A percentile compares a stretch with the other conserved stretches of the same genome.
Conservation (phyloP, 2,113 vertebrate species). For the Pollimyrus isidori region DNA sequence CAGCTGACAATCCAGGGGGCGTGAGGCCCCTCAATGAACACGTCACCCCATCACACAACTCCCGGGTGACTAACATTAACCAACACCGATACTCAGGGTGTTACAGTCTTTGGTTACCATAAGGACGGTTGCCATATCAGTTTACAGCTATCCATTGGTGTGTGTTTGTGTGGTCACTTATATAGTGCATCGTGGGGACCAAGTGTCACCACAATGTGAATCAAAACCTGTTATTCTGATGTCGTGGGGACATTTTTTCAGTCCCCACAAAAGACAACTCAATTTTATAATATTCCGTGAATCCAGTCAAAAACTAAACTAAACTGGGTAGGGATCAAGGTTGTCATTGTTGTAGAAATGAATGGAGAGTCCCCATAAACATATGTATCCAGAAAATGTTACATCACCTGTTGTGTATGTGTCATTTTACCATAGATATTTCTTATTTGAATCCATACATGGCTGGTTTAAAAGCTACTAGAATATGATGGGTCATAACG, state of each 20-base stretch:
- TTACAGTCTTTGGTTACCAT: background rate
- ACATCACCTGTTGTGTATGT: background rate
- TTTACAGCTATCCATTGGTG: background rate
- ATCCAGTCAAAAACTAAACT: background rate
- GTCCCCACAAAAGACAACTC: background rate
- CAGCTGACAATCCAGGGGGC: background rate
- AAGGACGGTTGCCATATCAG: background rate
- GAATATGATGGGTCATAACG: background rate
- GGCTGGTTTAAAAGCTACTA: background rate
- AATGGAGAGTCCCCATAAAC: background rate
- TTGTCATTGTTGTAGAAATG: background rate
- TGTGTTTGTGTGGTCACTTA: background rate
- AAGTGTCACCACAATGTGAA: background rate
- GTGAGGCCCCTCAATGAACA: background rate
- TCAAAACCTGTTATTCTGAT: background rate
- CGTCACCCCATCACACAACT: background rate
- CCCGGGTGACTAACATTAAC: background rate
- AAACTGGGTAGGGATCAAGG: background rate
- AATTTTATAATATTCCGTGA: background rate
- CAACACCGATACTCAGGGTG: background rate
- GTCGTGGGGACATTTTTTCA: background rate
- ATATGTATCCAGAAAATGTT: background rate
- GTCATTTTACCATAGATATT: background rate
- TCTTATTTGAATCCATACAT: background rate
- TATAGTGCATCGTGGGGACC: background rate